Evolutionary conservation across 2,797 vertebrate species (phyloP).

Genomic region (Esox lucius): DNA sequence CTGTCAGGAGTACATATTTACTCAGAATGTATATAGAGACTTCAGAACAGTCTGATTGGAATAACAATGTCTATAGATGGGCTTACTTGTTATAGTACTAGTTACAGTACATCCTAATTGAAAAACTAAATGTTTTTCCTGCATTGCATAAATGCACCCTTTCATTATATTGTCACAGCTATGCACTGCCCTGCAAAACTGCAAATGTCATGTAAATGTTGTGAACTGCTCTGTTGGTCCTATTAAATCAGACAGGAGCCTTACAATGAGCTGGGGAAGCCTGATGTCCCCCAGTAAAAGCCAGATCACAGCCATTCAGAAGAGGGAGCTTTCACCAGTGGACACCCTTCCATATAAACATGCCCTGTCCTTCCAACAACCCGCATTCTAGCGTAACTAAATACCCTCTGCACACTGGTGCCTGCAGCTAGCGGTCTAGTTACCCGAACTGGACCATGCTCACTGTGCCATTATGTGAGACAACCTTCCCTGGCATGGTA

Average conservation of each 20-base stretch:
- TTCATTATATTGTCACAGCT: not conserved
- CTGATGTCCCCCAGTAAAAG: not conserved
- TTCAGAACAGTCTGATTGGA: slow-evolving; percentile 28
- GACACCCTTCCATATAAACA: not conserved
- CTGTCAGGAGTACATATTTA: slow-evolving; percentile 34
- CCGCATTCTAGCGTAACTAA: not conserved
- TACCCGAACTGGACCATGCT: slow-evolving; percentile 2
- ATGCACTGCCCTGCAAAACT: not conserved
- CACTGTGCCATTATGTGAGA: not conserved
- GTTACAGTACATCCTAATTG: not conserved
- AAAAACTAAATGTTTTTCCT: not conserved
- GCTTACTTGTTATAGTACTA: not conserved
- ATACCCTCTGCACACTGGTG: not conserved
- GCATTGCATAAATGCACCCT: not conserved
- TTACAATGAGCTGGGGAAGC: not conserved
- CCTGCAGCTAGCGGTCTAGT: not conserved
- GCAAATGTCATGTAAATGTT: not conserved
- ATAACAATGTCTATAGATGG: slow-evolving; percentile 18
- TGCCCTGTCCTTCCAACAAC: not conserved
- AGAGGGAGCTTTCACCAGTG: not conserved
- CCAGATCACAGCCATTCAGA: not conserved
- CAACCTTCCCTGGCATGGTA: not conserved
- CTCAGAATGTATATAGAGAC: slow-evolving; percentile 35
- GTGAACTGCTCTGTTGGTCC: not conserved
- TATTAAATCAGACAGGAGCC: not conserved